Percentiles rank a stretch among this genome's conserved stretches.
These are phyloP conservation scores for Malaclemys terrapin DNA, from an alignment of 2,113 vertebrate genomes.

Conservation along the genomic window DNA sequence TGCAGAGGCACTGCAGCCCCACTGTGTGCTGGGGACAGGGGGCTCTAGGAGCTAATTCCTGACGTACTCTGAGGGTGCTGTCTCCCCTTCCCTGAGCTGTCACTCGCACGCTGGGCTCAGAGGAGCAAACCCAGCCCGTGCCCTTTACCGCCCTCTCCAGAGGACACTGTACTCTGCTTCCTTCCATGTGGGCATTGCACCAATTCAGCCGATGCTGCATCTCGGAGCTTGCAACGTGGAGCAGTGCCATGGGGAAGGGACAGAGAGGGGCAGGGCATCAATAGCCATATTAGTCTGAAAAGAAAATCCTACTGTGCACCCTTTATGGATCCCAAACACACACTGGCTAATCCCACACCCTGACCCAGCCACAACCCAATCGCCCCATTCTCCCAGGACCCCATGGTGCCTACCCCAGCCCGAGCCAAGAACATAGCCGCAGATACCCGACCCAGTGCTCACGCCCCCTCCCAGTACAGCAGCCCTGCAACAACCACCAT, in stretches of 20 bases:
- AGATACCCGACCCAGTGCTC: no score
- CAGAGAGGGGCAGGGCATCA: not conserved
- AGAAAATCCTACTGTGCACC: not conserved
- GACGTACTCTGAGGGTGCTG: accelerated
- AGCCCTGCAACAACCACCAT: no score
- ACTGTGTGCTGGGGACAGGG: not conserved
- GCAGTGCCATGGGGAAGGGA: accelerated
- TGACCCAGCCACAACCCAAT: not conserved
- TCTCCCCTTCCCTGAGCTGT: not conserved
- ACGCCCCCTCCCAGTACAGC: no score
- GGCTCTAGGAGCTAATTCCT: not conserved
- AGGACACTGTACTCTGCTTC: not conserved
- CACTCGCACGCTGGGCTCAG: not conserved
- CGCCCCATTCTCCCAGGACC: not conserved
- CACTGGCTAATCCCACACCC: not conserved
- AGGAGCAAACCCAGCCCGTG: not conserved
- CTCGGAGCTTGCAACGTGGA: not conserved
- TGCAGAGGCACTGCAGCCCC: not conserved
- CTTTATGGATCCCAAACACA: not conserved
- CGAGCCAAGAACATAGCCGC: no score
- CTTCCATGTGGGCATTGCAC: not conserved
- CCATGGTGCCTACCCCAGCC: no score
- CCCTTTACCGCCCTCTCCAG: accelerated
- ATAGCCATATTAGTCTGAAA: not conserved
- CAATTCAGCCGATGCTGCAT: not conserved